Base-by-base conservation (phyloP, 2,888 invertebrate species). In the Drosophila robusta region DNA sequence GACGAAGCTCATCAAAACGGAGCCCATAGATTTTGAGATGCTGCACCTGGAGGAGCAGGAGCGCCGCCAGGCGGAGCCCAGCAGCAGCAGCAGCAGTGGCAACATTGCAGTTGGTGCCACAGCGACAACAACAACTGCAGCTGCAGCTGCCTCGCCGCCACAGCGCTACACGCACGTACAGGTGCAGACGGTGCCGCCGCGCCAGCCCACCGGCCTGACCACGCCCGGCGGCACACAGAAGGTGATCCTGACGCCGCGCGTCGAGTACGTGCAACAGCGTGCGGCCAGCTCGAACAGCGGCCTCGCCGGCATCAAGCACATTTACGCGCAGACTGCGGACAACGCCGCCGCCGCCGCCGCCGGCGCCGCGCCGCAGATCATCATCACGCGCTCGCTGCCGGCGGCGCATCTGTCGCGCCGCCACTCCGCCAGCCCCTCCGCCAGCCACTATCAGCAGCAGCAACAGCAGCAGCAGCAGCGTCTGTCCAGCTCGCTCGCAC, bases 11-110 rank as follows among this genome's bases (percentile, higher is more conserved):
- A 92, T 92, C 34, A 92, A 92, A 83, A 89, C 90, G 32, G 92
- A 92, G 72, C 92, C 92, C 38, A 87, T 92, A 12, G 92, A 92
- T 67, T 89, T 88, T 52, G 92, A 91, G 69, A 87, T 91, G 90
- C 54, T 90, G 69, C 71, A 76, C 11, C 74, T 72, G 8, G 73
- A 78, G 66, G 78, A 46, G 66, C 62, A 63, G 49, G 75, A 77
- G 26, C 64, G 57, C 11, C 22, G 47, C 36, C 74, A 67, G 55
- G 14, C 46, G 24, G 70, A 71, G 44, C 75, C 74, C 22, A 64
- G 34, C 66, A 72, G 68, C 54, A 79, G 70, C 63, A 67, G 56
- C 49, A 18, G 18, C 63, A 67, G 56, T 46, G 2, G 18, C 18
- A 18, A 18, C 18, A 18, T 18, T 18, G 18, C 18, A 1, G 18